A percentile compares a stretch with the other conserved stretches of the same genome.
phyloP scores from a whole-genome alignment of 2,113 vertebrate species.

The Glareola pratincola region DNA sequence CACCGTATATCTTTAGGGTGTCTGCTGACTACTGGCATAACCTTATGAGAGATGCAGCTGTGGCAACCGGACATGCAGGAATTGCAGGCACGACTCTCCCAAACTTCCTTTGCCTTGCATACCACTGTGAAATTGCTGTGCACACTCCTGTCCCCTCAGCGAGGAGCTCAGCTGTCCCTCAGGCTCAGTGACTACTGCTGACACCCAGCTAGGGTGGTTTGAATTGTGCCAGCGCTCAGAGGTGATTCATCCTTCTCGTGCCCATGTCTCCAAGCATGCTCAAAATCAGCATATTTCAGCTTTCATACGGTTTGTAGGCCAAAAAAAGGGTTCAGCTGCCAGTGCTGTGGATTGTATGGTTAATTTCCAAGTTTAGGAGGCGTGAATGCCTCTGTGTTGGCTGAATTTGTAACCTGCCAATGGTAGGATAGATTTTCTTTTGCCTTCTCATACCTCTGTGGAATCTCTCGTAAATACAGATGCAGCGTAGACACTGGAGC shows the following conservation, averaged over 20 bases:
- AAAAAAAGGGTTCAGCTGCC: not conserved
- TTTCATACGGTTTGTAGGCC: not conserved
- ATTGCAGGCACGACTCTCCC: not conserved
- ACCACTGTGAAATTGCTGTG: not conserved
- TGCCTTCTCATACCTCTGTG: not conserved
- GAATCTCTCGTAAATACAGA: not conserved
- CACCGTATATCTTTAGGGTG: not conserved
- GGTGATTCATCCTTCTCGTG: not conserved
- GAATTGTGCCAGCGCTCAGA: not conserved
- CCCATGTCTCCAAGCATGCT: not conserved
- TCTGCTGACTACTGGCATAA: not conserved
- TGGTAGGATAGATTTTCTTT: not conserved
- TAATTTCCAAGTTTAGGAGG: not conserved
- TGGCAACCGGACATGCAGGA: not conserved
- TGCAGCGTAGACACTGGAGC: not conserved
- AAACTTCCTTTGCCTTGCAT: not conserved
- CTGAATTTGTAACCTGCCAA: not conserved
- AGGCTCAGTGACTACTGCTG: not conserved
- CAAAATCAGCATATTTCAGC: not conserved
- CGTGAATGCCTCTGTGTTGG: not conserved
- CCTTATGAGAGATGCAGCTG: not conserved
- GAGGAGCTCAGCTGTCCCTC: not conserved
- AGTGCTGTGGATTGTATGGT: not conserved
- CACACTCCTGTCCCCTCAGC: not conserved
- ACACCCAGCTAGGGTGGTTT: not conserved